Conservation (phyloP, 2,888 invertebrate species). For the Papilio protenor region DNA sequence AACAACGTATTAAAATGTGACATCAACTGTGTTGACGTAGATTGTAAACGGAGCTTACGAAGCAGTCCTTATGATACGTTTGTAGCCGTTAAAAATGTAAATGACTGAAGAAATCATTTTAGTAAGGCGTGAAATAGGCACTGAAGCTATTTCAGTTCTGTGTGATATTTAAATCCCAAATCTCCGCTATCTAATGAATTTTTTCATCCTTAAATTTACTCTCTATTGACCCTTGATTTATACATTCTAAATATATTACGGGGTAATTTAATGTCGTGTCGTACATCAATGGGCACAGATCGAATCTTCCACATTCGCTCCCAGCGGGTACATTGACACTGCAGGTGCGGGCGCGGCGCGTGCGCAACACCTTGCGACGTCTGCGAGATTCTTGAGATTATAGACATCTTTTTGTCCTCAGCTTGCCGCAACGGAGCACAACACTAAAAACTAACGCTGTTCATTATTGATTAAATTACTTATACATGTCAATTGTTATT, state of each 20-base stretch:
- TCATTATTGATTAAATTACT: conserved; percentile 20
- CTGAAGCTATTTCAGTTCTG: too few relatives aligned
- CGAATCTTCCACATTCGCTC: conserved; percentile 47
- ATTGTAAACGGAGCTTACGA: too few relatives aligned
- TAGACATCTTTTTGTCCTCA: conserved; percentile 42
- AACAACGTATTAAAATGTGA: too few relatives aligned
- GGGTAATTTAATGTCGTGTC: background rate
- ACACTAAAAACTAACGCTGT: conserved; percentile 23
- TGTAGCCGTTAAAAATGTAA: background rate
- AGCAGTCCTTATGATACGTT: too few relatives aligned
- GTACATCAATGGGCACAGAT: conserved; percentile 13
- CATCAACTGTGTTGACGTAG: too few relatives aligned
- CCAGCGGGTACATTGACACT: conserved; percentile 59
- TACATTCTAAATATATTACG: background rate
- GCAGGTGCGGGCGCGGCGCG: conserved; percentile 61
- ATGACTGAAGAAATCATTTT: background rate
- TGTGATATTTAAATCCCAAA: too few relatives aligned
- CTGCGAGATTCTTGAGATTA: conserved; percentile 49
- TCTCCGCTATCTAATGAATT: too few relatives aligned
- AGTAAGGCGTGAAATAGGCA: too few relatives aligned
- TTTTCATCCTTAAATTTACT: too few relatives aligned
- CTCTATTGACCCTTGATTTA: too few relatives aligned
- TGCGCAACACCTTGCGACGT: conserved; percentile 56
- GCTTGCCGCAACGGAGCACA: background rate
- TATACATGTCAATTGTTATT: background rate